Evolutionary conservation across 1,140 invertebrate species (phyloP).

Genomic region (Chironomus striatipennis): DNA sequence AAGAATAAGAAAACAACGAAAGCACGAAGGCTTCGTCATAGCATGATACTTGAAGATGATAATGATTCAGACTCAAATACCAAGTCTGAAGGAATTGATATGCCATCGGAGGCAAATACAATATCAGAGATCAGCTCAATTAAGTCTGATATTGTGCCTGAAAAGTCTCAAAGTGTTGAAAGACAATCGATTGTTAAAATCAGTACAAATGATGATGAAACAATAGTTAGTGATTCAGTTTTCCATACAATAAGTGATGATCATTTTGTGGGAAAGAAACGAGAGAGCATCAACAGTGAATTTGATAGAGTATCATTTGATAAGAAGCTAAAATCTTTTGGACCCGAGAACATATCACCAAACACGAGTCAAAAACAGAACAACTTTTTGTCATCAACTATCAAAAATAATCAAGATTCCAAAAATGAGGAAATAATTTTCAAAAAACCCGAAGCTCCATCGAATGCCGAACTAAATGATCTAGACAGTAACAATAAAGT

Average conservation of each 20-base stretch:
- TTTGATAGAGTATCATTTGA: not conserved
- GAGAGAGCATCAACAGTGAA: not conserved
- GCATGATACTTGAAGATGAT: not conserved
- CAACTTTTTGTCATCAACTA: not conserved
- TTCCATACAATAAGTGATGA: not conserved
- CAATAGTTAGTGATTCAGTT: not conserved
- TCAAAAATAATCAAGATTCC: too few relatives aligned
- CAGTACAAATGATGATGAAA: not conserved
- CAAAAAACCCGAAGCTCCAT: not conserved
- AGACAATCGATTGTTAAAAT: not conserved
- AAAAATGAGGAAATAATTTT: not conserved
- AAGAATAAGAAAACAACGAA: not conserved
- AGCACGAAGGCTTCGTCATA: not conserved
- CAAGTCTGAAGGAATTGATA: not conserved
- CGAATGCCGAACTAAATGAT: not conserved
- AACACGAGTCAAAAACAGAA: not conserved
- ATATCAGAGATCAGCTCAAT: conserved; percentile 28
- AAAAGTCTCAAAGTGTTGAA: not conserved
- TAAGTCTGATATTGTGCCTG: conserved; percentile 11
- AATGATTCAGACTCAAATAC: not conserved
- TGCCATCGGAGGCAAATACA: conserved; percentile 26
- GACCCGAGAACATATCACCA: not conserved
- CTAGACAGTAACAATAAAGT: conserved; percentile 9
- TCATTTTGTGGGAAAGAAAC: conserved; percentile 3
- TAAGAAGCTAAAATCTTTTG: not conserved